A percentile compares a stretch with the other conserved stretches of the same genome.
Evolutionary conservation across 2,888 invertebrate species (phyloP).

Genomic region (Pseudococcus longispinus): DNA sequence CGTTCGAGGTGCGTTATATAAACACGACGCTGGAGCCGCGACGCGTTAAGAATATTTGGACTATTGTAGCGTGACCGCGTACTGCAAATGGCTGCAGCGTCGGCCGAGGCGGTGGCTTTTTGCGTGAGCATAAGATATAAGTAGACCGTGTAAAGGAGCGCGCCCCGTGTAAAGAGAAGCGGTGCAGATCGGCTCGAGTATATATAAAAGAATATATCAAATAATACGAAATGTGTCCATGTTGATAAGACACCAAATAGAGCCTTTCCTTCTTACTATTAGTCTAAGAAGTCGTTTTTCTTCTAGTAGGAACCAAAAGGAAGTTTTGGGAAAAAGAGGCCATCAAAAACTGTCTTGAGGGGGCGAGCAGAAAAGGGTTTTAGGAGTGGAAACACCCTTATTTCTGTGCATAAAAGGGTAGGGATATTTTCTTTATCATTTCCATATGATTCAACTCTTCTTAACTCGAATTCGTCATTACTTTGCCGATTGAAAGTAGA

Average conservation of each 20-base stretch:
- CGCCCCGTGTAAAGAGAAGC: neutral
- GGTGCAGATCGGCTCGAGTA: neutral
- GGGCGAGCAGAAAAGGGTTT: no score
- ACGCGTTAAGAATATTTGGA: neutral
- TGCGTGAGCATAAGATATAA: neutral
- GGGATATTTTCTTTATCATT: no score
- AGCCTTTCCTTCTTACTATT: neutral
- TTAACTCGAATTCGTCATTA: no score
- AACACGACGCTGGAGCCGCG: neutral
- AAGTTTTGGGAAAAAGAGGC: no score
- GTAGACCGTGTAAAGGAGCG: constrained; percentile 30
- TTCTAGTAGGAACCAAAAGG: no score
- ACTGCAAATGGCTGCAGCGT: neutral
- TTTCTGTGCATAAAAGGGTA: no score
- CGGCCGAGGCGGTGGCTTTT: neutral
- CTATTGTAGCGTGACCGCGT: constrained; percentile 15
- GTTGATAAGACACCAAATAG: neutral
- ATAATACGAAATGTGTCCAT: neutral
- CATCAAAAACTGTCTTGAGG: no score
- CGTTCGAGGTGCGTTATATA: neutral
- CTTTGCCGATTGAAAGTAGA: no score
- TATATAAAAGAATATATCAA: neutral
- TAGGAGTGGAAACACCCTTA: no score
- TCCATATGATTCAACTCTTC: no score
- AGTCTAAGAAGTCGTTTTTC: no score